These are phyloP conservation scores for Petrolisthes manimaculis DNA, from an alignment of 2,888 invertebrate genomes.

Conservation along the genomic window DNA sequence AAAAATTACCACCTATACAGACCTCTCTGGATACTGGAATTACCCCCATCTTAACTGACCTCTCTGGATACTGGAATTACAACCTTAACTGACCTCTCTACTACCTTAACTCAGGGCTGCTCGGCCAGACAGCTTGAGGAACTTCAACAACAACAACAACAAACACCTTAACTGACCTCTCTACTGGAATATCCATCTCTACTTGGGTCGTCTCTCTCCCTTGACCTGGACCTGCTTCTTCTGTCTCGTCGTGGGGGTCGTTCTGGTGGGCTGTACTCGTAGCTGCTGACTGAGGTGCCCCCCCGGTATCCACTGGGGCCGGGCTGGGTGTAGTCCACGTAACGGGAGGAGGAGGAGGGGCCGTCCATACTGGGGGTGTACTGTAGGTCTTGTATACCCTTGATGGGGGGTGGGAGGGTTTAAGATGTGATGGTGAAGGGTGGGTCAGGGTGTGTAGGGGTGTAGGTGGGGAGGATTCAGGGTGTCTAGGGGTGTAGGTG, in stretches of 20 bases:
- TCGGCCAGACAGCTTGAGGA: too few relatives aligned
- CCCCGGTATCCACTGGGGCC: slow-evolving; percentile 45
- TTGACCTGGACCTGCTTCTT: slow-evolving; percentile 37
- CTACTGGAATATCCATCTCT: slow-evolving; percentile 42
- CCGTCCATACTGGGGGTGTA: neutral
- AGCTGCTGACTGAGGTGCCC: slow-evolving; percentile 57
- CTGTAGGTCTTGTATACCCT: neutral
- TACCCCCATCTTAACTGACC: slow-evolving; percentile 35
- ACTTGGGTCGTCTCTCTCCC: slow-evolving; percentile 30
- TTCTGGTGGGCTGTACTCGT: slow-evolving; percentile 56
- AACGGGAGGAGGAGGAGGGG: slow-evolving; percentile 47
- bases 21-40: slow-evolving; percentile 52
- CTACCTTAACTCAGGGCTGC: too few relatives aligned
- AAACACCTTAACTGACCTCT: slow-evolving; percentile 41
- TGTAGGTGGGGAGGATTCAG: too few relatives aligned
- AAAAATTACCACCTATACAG: neutral
- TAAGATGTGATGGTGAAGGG: neutral
- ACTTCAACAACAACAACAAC: too few relatives aligned
- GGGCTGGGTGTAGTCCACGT: slow-evolving; percentile 62
- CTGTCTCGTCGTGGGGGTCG: slow-evolving; percentile 38
- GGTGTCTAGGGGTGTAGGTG: too few relatives aligned
- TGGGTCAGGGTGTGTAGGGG: neutral
- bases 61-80: slow-evolving; percentile 49
- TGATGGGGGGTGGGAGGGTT: neutral
- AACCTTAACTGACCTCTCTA: slow-evolving; percentile 45